Percentiles rank a stretch among this genome's conserved stretches.
These are phyloP conservation scores for Lytechinus variegatus DNA, from an alignment of 35 echinoderm and acorn worm species.

Conservation along the genomic window DNA sequence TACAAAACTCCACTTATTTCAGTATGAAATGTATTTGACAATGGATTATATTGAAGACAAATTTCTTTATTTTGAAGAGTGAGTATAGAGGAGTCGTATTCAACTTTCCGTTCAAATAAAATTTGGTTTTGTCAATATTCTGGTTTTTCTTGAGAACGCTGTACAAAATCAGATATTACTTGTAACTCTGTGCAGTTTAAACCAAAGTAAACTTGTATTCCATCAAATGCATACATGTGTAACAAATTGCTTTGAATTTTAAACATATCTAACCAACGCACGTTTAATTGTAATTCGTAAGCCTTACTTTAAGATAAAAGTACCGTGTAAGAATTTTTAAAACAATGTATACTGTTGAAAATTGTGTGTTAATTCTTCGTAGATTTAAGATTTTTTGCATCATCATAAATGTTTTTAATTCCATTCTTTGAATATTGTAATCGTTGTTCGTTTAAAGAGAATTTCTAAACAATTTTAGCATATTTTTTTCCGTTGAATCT, in stretches of 20 bases:
- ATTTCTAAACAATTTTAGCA: neutral
- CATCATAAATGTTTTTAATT: neutral
- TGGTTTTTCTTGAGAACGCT: too few relatives aligned
- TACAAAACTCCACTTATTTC: too few relatives aligned
- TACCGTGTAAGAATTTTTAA: neutral
- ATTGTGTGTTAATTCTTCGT: conserved; percentile 13
- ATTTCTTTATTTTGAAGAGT: too few relatives aligned
- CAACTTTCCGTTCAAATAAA: too few relatives aligned
- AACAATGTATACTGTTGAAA: conserved; percentile 20
- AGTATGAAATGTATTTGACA: too few relatives aligned
- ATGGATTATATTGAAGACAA: too few relatives aligned
- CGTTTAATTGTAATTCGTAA: neutral
- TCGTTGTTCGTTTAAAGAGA: neutral
- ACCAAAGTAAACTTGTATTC: neutral
- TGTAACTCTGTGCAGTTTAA: neutral
- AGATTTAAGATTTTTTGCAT: conserved; percentile 14
- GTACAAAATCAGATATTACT: neutral
- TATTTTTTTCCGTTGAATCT: neutral
- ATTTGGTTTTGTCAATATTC: too few relatives aligned
- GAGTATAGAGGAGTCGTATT: too few relatives aligned
- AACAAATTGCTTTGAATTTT: neutral
- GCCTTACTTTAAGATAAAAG: conserved; percentile 6
- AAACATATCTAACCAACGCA: neutral
- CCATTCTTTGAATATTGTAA: neutral
- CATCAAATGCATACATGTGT: neutral